Evolutionary conservation across 2,797 vertebrate species (phyloP).

Genomic region (Halcyon smyrnensis): DNA sequence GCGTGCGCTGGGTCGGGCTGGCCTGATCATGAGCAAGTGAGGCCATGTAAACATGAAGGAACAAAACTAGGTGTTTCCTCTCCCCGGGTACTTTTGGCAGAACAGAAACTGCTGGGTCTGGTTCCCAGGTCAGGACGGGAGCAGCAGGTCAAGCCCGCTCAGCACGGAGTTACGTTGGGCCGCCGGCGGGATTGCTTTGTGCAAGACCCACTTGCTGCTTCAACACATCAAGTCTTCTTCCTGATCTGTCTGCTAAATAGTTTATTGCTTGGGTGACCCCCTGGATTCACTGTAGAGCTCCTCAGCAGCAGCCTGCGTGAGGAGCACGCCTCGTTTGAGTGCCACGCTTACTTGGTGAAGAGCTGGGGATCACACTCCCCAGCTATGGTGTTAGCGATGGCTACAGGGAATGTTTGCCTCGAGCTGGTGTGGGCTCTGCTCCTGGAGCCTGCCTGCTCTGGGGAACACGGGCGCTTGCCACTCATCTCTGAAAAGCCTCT

Average conservation of each 20-base stretch:
- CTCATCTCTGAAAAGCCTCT: neutral
- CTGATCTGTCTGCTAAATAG: neutral
- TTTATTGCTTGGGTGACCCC: neutral
- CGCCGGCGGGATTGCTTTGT: neutral
- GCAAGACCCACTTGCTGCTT: neutral
- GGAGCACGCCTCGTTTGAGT: neutral
- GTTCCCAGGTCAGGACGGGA: neutral
- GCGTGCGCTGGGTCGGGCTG: neutral
- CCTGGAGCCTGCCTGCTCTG: accelerated
- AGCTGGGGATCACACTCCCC: neutral
- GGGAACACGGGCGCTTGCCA: accelerated
- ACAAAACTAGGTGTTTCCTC: neutral
- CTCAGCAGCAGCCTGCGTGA: neutral
- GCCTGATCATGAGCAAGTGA: neutral
- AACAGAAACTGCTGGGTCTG: neutral
- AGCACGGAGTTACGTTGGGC: neutral
- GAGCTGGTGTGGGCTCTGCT: accelerated
- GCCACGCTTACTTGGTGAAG: neutral
- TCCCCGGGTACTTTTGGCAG: neutral
- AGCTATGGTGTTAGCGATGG: neutral
- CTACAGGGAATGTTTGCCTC: neutral
- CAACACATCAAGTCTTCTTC: neutral
- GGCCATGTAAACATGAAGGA: neutral
- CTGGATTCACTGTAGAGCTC: neutral
- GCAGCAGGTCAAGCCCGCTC: neutral